phyloP scores from a whole-genome alignment of 92 coral and sea anemone genomes.

The Meandrina meandrites region DNA sequence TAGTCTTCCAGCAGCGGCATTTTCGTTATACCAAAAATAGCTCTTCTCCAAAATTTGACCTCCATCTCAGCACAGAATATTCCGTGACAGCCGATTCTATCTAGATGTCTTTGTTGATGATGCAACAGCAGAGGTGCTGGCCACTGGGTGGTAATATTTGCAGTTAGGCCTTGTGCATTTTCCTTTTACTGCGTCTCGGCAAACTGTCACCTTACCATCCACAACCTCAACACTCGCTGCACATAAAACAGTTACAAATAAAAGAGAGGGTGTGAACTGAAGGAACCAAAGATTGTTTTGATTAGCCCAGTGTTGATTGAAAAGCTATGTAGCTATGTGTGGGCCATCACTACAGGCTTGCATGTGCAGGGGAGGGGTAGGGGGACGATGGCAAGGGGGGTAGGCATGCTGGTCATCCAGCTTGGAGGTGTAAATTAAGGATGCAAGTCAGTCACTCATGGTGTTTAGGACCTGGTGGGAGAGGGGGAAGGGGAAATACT shows the following conservation, averaged over 20 bases:
- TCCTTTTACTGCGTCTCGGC: slow-evolving; percentile 96
- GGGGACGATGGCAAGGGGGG: too few species aligned
- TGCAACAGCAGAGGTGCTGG: slow-evolving; percentile 38
- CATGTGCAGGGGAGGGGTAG: not conserved
- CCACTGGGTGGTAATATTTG: slow-evolving; percentile 83
- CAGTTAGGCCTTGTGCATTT: slow-evolving; percentile 93
- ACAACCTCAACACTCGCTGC: slow-evolving; percentile 94
- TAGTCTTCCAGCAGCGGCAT: not conserved
- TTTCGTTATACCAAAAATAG: slow-evolving; percentile 28
- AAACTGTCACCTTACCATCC: slow-evolving; percentile 94
- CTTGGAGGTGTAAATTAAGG: too few species aligned
- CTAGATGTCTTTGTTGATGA: slow-evolving; percentile 15
- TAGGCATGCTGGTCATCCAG: too few species aligned
- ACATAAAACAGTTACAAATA: not conserved
- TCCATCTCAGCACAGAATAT: not conserved
- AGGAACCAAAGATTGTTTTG: not conserved
- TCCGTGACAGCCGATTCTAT: slow-evolving; percentile 12
- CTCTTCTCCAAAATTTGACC: slow-evolving; percentile 22
- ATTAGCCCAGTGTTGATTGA: not conserved
- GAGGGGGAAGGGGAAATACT: too few species aligned
- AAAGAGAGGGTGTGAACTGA: not conserved
- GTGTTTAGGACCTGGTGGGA: too few species aligned
- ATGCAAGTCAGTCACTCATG: too few species aligned
- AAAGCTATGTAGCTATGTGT: not conserved
- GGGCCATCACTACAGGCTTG: not conserved